phyloP scores from a whole-genome alignment of 2,113 vertebrate genomes.

The Silurus meridionalis region DNA sequence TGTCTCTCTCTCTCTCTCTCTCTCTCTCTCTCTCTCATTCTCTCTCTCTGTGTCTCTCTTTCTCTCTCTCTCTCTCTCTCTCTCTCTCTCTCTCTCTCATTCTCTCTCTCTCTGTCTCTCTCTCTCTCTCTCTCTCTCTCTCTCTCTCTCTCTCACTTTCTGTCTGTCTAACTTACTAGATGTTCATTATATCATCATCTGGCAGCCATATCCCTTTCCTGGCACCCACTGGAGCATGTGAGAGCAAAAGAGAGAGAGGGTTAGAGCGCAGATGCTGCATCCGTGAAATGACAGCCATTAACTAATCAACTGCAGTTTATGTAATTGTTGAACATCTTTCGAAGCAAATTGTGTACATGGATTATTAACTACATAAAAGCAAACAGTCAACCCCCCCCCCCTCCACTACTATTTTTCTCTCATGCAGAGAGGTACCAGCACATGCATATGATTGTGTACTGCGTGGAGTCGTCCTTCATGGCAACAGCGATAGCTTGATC shows the following conservation, averaged over 20 bases:
- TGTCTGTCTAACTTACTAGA: conserved; percentile 51
- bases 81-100: conserved; percentile 36
- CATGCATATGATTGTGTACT: conserved; percentile 14
- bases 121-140: conserved; percentile 27
- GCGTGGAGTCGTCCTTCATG: conserved; percentile 11
- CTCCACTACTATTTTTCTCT: conserved; percentile 16
- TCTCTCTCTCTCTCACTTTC: conserved; percentile 34
- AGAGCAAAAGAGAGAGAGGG: conserved; percentile 35
- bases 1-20: conserved; percentile 30
- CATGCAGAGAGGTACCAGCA: background rate
- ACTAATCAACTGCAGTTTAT: conserved; percentile 58
- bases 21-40: conserved; percentile 38
- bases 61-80: conserved; percentile 14
- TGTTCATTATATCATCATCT: conserved; percentile 61
- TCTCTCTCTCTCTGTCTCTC: conserved; percentile 31
- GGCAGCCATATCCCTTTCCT: conserved; percentile 58
- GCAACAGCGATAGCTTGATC: conserved; percentile 34
- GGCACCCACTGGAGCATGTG: conserved; percentile 39
- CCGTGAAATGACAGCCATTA: conserved; percentile 55
- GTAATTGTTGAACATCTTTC: conserved; percentile 57
- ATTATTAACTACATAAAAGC: conserved; percentile 60
- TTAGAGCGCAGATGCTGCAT: conserved; percentile 47
- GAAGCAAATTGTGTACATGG: conserved; percentile 62
- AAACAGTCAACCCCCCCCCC: conserved; percentile 37
- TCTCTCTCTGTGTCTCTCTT: conserved; percentile 37